Evolutionary conservation across 2,797 vertebrate species (phyloP).

Genomic region (Rhinatrema bivittatum): DNA sequence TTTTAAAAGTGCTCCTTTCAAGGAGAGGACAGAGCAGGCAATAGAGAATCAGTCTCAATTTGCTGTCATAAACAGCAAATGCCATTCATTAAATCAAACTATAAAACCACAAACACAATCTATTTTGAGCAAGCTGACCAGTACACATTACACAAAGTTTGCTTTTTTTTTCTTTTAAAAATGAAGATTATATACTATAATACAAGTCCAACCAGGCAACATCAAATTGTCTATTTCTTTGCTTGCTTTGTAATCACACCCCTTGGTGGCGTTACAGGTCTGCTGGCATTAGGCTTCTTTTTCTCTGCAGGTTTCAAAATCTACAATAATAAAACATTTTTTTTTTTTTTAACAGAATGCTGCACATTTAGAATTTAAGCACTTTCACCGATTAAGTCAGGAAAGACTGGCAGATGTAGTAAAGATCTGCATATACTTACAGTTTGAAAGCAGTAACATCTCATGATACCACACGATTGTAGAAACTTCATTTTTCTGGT

Average conservation of each 20-base stretch:
- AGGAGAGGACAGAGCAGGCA: slow-evolving; percentile 15
- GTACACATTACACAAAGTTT: slow-evolving; percentile 53
- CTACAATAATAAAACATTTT: slow-evolving; percentile 45
- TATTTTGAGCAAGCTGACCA: slow-evolving; percentile 61
- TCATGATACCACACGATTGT: no score
- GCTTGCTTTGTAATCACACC: slow-evolving; percentile 98
- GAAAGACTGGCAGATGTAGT: no score
- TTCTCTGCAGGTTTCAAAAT: slow-evolving; percentile 98
- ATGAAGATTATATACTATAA: slow-evolving; percentile 58
- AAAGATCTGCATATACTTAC: no score
- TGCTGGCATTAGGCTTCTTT: slow-evolving; percentile 93
- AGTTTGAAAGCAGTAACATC: no score
- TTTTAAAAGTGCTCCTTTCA: slow-evolving; percentile 33
- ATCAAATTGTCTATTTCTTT: slow-evolving; percentile 78
- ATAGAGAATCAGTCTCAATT: slow-evolving; percentile 33
- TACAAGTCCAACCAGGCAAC: slow-evolving; percentile 64
- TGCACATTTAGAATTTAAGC: no score
- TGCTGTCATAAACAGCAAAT: slow-evolving; percentile 64
- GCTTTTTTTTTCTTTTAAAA: slow-evolving; percentile 67
- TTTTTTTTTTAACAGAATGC: no score
- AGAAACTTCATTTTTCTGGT: no score
- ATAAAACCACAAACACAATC: slow-evolving; percentile 50
- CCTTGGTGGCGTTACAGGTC: slow-evolving; percentile 90
- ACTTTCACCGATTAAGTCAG: no score
- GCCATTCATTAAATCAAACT: slow-evolving; percentile 39